Evolutionary conservation across 2,113 vertebrate species (phyloP).

Genomic region (Phylloscopus trochiloides): DNA sequence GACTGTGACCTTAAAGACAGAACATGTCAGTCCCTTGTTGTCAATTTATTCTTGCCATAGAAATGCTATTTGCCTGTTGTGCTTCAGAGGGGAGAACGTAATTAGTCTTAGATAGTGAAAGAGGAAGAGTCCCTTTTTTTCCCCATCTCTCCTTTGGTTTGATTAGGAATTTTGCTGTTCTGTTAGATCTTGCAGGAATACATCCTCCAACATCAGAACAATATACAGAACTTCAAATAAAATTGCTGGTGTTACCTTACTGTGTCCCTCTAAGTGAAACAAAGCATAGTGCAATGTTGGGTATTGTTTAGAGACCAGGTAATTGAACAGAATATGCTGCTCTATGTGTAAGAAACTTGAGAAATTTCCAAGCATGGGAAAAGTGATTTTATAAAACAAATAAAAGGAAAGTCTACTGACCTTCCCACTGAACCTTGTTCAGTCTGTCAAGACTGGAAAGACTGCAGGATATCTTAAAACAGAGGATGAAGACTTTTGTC

Average conservation of each 20-base stretch:
- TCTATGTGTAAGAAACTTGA: background rate
- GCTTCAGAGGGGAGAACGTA: background rate
- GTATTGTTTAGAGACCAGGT: background rate
- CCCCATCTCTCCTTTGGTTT: background rate
- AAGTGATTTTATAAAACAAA: background rate
- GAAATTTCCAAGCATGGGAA: background rate
- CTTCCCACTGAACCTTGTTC: background rate
- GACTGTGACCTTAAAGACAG: background rate
- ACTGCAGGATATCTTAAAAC: background rate
- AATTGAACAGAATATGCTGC: background rate
- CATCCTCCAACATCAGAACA: background rate
- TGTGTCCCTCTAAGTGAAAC: background rate
- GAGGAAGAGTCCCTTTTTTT: background rate
- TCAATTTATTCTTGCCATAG: background rate
- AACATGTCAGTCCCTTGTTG: background rate
- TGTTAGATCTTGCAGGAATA: background rate
- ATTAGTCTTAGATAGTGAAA: background rate
- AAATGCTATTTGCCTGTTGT: background rate
- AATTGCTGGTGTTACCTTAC: background rate
- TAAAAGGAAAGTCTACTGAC: accelerated
- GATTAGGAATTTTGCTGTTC: background rate
- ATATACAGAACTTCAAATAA: background rate
- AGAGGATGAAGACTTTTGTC: background rate
- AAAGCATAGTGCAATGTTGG: background rate
- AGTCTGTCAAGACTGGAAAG: background rate